Base-by-base conservation (phyloP, 2,113 vertebrate genomes). In the Sialia sialis region DNA sequence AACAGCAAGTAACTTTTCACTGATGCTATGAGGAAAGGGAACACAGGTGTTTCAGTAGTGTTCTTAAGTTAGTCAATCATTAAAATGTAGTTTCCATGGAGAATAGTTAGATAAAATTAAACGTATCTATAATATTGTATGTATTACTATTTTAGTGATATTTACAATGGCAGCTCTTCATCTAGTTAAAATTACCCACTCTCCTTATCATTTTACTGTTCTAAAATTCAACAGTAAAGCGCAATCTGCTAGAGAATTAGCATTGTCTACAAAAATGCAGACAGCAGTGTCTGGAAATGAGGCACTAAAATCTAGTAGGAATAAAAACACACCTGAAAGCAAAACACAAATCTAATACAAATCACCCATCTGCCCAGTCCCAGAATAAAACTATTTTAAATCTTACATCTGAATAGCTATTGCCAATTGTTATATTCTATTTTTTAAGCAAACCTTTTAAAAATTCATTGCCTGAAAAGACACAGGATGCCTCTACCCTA, bases 361-460 rank as follows among this genome's bases (percentile, higher is more conserved):
- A 95, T 91, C 36, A 75, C 38, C 75, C 89, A 95, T 62, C 90
- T 97, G 92, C 63, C 87, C 67, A 52, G 60, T 29, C 44, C 93
- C 26, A 43, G 63, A 75, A 89, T 73, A 76, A 91, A 63, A 34
- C 10, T 4, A 8, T 91, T 88, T 89, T 86, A 93, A 95, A 90
- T 62, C 80, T 94, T 90, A 20, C 74, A 55, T 92, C 56, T 93
- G 68, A 88, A 74, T 69, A 60, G 52, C 67, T 80, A 55, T 49
- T 95, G 59, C 39, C 78, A 76, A 63, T 68, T 84, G 54, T 78
- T 94, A 63, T 92, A 79, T 44, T 84, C 23, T 58, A 48, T 4
- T 88, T 76, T 97, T 96, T 95, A 95, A 94, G 34, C 25, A 97
- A 94, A 95, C 23, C 27, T 86, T 97, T 96, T 84, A 96, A 97